Percentiles rank a stretch among this genome's conserved stretches.
Conservation (phyloP, 2,888 invertebrate species). For the Drosophila antonietae region DNA sequence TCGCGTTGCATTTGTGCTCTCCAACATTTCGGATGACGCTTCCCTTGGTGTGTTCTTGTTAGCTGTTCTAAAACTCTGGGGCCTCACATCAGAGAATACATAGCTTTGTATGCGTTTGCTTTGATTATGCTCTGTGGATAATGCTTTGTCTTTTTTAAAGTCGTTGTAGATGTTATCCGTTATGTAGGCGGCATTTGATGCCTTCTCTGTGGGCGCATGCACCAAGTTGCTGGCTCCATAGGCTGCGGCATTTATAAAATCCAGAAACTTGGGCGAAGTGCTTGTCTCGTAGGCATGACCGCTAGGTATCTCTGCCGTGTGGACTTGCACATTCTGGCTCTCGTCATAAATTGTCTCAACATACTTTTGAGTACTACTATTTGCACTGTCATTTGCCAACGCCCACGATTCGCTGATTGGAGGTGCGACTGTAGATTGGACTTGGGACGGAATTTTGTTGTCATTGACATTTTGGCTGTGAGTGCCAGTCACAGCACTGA, state of each 20-base stretch:
- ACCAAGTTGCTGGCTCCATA: slow-evolving; percentile 66
- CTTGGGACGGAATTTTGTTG: slow-evolving; percentile 21
- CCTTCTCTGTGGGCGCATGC: slow-evolving; percentile 59
- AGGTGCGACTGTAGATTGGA: slow-evolving; percentile 21
- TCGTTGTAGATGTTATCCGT: slow-evolving; percentile 13
- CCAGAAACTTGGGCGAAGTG: slow-evolving; percentile 61
- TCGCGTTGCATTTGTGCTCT: slow-evolving; percentile 49
- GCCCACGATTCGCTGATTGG: slow-evolving; percentile 33
- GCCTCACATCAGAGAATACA: slow-evolving; percentile 83
- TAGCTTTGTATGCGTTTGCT: slow-evolving; percentile 79
- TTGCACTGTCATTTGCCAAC: slow-evolving; percentile 50
- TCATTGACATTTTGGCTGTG: slow-evolving; percentile 34
- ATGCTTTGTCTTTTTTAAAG: slow-evolving; percentile 8
- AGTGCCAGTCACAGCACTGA: slow-evolving; percentile 52
- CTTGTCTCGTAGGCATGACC: slow-evolving; percentile 58
- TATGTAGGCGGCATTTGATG: slow-evolving; percentile 15
- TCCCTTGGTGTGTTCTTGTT: slow-evolving; percentile 68
- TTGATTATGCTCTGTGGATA: slow-evolving; percentile 42
- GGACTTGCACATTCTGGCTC: slow-evolving; percentile 75
- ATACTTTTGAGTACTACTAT: slow-evolving; percentile 39
- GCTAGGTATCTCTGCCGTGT: slow-evolving; percentile 64
- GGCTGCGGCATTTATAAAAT: slow-evolving; percentile 66
- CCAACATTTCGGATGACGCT: slow-evolving; percentile 22
- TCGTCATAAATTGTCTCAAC: slow-evolving; percentile 77
- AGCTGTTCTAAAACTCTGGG: slow-evolving; percentile 84